phyloP scores from a whole-genome alignment of 2,888 invertebrate species.

The Disparrhopalites patrizii region DNA sequence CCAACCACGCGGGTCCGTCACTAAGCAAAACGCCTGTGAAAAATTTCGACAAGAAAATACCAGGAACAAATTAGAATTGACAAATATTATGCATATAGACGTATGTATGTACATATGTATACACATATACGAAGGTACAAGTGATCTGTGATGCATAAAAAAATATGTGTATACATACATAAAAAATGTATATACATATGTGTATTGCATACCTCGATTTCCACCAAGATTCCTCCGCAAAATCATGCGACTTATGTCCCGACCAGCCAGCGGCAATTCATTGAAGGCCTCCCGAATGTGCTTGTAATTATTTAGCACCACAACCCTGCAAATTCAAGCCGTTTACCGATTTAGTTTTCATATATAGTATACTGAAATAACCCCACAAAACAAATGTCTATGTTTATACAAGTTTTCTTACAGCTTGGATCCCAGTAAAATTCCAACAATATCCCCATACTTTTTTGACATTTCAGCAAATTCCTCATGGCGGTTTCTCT shows the following conservation, averaged over 20 bases:
- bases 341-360: too few relatives aligned
- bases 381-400: not conserved
- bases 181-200: too few relatives aligned
- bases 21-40: constrained; percentile 25
- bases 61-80: not conserved
- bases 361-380: too few relatives aligned
- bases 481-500: not conserved
- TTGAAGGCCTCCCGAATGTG: constrained; percentile 35
- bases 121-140: too few relatives aligned
- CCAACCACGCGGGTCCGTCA: constrained; percentile 37
- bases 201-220: constrained; percentile 31
- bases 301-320: constrained; percentile 34
- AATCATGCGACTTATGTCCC: not conserved
- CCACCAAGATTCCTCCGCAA: not conserved
- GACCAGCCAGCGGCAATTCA: constrained; percentile 29
- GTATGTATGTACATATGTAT: too few relatives aligned
- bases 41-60: not conserved
- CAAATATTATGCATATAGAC: too few relatives aligned
- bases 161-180: too few relatives aligned
- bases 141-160: too few relatives aligned
- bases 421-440: not conserved
- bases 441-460: constrained; percentile 32
- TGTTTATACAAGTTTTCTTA: not conserved
- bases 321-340: constrained; percentile 15
- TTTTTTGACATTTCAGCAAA: constrained; percentile 14